Evolutionary conservation across 1,140 invertebrate genomes (phyloP), one percentile per base, ranked within the genome.

Genomic region (Diorhabda elongata): DNA sequence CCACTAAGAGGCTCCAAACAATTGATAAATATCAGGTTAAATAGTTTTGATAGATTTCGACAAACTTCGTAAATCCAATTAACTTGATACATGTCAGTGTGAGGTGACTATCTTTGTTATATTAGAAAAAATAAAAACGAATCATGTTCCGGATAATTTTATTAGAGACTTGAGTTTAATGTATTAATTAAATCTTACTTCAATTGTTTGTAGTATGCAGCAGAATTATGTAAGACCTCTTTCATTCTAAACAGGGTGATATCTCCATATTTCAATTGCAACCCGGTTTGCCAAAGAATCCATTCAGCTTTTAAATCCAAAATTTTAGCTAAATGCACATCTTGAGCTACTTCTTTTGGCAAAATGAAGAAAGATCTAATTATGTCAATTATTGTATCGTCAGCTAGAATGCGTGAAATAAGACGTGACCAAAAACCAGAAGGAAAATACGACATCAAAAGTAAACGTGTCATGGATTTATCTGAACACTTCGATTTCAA

Each of bases 371-470:
- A 88, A 6, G 83, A 83, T 66, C 89, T 81, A 2, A 95, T 89
- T n/a, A 94, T 93, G 68, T 93, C 91, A 2, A 92, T 87, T 42
- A 96, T 89, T 7, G 89, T 86, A 72, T 96, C 91, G 80, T 99
- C 97, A 0, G 95, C 95, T 42, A 99, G 81, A 61, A 98, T 89
- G 41, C 97, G 83, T 0, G 96, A 96, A 8, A 97, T 95, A 3
- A 99, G 85, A 6, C 97, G 84, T 0, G 97, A 94, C 98, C 97
- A 99, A 82, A 99, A 99, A 0, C 98, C 98, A 73, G 93, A 94
- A 0, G 98, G 98, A 79, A 99, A 95, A 82, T 99, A 99, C 0
- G 96, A 96, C 87, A 99, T 92, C 2, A 96, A 82, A 3, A 96
- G 81, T 43, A 96, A 81, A 5, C 95, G 82, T 0, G 88, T 86